A percentile compares a stretch with the other conserved stretches of the same genome.
These are phyloP conservation scores for Phoxinus dragarum DNA, from an alignment of 2,797 vertebrate species.

Conservation along the genomic window DNA sequence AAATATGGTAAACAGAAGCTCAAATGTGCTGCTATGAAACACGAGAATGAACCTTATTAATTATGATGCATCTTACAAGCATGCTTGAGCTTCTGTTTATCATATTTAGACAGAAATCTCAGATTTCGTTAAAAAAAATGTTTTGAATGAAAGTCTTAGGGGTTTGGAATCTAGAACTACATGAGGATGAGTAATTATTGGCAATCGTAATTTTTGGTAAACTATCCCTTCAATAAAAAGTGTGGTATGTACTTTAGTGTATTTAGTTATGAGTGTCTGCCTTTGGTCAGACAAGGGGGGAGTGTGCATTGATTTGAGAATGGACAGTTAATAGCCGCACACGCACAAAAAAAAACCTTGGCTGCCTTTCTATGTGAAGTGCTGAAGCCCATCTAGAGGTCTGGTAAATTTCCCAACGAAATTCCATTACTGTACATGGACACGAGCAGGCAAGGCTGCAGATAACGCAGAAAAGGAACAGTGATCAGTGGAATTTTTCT, in stretches of 20 bases:
- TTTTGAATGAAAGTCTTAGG: background rate
- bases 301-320: conserved; percentile 13
- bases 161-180: background rate
- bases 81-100: background rate
- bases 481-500: background rate
- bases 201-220: background rate
- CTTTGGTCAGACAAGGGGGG: background rate
- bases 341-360: background rate
- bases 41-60: background rate
- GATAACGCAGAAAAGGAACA: conserved; percentile 4
- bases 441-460: conserved; percentile 7
- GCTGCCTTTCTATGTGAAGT: conserved; percentile 11
- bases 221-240: background rate
- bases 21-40: background rate
- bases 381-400: conserved; percentile 8
- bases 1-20: background rate
- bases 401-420: conserved; percentile 31
- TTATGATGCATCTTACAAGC: background rate
- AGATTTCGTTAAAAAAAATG: background rate
- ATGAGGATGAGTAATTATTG: background rate
- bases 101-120: no score
- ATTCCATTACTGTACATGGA: conserved; percentile 56
- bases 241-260: background rate
- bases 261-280: background rate
- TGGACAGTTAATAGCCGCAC: conserved; percentile 9